phyloP scores from a whole-genome alignment of 2,113 vertebrate genomes.

The Dasyprocta punctata region DNA sequence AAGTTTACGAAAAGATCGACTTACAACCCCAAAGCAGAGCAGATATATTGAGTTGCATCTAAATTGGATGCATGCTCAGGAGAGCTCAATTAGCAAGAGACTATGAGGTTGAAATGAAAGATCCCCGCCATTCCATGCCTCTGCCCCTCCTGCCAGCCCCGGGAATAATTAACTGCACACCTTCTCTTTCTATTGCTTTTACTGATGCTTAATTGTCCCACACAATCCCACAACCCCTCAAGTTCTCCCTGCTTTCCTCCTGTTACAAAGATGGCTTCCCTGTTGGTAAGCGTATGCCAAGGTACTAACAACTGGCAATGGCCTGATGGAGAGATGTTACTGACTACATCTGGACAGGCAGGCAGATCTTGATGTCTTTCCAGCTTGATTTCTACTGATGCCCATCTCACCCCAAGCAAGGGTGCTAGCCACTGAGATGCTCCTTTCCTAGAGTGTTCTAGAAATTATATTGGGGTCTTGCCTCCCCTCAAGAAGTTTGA shows the following conservation, averaged over 20 bases:
- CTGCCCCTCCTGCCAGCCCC: neutral
- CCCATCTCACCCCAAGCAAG: neutral
- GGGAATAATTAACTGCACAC: neutral
- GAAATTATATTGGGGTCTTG: neutral
- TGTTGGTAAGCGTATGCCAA: neutral
- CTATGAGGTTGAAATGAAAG: neutral
- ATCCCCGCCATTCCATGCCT: no score
- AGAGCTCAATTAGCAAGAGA: neutral
- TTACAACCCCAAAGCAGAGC: neutral
- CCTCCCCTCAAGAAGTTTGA: neutral
- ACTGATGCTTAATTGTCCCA: neutral
- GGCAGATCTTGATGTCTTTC: neutral
- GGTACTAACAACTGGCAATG: neutral
- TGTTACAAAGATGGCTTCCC: neutral
- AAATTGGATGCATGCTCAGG: neutral
- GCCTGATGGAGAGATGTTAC: neutral
- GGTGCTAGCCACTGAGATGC: neutral
- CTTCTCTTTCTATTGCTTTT: neutral
- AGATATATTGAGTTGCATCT: neutral
- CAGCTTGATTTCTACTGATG: neutral
- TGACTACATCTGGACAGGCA: neutral
- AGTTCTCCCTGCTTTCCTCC: neutral
- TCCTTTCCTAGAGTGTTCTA: neutral
- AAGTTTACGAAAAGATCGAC: neutral
- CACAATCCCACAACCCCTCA: neutral